phyloP scores from a whole-genome alignment of 2,888 invertebrate genomes.

The Dromius quadrimaculatus region DNA sequence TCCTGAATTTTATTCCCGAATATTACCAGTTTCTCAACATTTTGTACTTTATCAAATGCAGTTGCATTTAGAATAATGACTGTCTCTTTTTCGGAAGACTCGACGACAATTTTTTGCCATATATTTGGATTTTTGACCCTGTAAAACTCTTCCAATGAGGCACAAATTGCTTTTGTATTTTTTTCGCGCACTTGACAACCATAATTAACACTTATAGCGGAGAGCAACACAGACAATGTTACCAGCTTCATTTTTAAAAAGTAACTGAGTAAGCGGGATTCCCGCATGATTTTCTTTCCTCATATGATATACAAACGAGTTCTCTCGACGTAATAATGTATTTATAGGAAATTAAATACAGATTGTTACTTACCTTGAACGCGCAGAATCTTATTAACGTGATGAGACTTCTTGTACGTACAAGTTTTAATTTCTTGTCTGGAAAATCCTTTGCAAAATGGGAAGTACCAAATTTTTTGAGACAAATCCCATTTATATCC shows the following conservation, averaged over 20 bases:
- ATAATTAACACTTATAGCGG: not conserved
- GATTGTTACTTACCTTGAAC: not conserved
- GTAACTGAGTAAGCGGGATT: constrained; percentile 4
- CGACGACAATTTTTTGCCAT: not conserved
- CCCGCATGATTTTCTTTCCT: not conserved
- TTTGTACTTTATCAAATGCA: constrained; percentile 9
- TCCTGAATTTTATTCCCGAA: not conserved
- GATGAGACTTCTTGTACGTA: no score
- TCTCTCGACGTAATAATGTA: not conserved
- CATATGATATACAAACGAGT: constrained; percentile 5
- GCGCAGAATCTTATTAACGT: no score
- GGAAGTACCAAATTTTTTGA: no score
- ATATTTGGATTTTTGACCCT: not conserved
- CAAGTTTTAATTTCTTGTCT: not conserved
- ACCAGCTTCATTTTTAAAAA: not conserved
- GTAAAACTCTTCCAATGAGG: not conserved
- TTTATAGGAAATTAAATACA: not conserved
- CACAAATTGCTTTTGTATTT: not conserved
- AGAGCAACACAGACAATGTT: not conserved
- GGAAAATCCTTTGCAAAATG: no score
- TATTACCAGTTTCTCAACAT: not conserved
- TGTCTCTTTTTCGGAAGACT: not conserved
- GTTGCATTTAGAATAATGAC: not conserved
- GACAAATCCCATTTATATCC: no score
- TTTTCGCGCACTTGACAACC: not conserved